phyloP scores from a whole-genome alignment of 37 sponge, comb jelly and placozoan species.

The Halichondria panicea region DNA sequence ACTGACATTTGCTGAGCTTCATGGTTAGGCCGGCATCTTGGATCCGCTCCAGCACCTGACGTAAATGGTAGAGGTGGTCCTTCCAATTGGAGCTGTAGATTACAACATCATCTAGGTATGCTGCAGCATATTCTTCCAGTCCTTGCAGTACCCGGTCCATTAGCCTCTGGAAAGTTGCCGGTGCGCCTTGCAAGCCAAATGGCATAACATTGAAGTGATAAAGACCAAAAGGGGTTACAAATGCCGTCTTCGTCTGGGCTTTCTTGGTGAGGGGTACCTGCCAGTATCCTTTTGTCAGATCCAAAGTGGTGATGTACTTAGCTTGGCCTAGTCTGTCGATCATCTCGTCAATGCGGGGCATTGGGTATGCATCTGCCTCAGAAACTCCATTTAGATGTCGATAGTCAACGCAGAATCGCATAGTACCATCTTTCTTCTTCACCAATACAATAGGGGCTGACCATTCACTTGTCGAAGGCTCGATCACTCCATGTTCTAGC shows the following conservation, averaged over 20 bases:
- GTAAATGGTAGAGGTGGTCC: not conserved
- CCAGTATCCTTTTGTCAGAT: conserved; percentile 69
- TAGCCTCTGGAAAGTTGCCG: conserved; percentile 51
- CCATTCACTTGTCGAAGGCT: conserved; percentile 53
- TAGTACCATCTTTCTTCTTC: conserved; percentile 50
- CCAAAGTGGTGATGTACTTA: conserved; percentile 47
- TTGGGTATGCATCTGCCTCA: conserved; percentile 49
- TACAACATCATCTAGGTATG: conserved; percentile 47
- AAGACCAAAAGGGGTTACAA: conserved; percentile 48
- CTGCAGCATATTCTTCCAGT: not conserved
- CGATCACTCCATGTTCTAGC: conserved; percentile 22
- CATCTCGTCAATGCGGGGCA: conserved; percentile 61
- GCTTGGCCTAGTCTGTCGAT: conserved; percentile 32
- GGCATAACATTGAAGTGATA: too few species aligned
- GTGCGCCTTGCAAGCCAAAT: too few species aligned
- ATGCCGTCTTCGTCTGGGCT: conserved; percentile 55
- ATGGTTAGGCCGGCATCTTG: conserved; percentile 16
- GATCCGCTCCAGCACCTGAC: conserved; percentile 9
- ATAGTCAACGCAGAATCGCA: conserved; percentile 71
- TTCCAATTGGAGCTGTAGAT: conserved; percentile 13
- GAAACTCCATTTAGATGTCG: conserved; percentile 53
- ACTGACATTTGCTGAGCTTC: conserved; percentile 13
- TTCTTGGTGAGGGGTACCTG: conserved; percentile 38
- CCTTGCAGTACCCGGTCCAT: conserved; percentile 41
- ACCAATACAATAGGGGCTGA: conserved; percentile 68